Evolutionary conservation across 2,113 vertebrate species (phyloP).

Genomic region (Ageneiosus marmoratus): DNA sequence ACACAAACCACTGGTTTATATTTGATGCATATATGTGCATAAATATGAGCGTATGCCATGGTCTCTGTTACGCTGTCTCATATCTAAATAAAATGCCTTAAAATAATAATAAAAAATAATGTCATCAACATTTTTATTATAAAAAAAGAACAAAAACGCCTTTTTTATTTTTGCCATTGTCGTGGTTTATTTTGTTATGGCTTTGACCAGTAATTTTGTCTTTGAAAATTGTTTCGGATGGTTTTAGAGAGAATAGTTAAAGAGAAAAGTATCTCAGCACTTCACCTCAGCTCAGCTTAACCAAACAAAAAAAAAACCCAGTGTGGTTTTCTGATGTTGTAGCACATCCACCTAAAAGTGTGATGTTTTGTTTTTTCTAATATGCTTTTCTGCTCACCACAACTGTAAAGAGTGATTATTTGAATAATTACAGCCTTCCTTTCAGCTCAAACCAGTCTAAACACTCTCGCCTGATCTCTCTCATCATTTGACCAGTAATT

Average conservation of each 20-base stretch:
- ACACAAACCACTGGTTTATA: background rate
- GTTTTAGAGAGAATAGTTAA: background rate
- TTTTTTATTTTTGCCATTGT: background rate
- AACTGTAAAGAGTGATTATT: background rate
- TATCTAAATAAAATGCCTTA: constrained; percentile 27
- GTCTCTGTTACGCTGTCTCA: constrained; percentile 20
- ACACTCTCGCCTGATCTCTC: background rate
- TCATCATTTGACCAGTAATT: background rate
- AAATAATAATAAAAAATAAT: constrained; percentile 6
- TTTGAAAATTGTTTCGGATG: background rate
- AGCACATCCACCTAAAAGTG: no score
- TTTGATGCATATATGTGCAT: background rate
- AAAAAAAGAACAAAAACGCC: background rate
- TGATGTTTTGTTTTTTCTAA: background rate
- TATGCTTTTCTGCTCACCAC: background rate
- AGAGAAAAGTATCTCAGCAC: background rate
- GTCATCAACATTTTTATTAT: background rate
- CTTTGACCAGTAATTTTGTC: background rate
- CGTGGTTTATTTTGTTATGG: background rate
- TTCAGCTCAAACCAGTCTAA: background rate
- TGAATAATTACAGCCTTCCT: background rate
- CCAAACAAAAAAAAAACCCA: background rate
- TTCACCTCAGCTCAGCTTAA: no score
- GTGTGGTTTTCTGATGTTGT: no score
- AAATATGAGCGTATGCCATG: background rate